Conservation (phyloP, 2,113 vertebrate genomes). For the Sinocyclocheilus grahami region DNA sequence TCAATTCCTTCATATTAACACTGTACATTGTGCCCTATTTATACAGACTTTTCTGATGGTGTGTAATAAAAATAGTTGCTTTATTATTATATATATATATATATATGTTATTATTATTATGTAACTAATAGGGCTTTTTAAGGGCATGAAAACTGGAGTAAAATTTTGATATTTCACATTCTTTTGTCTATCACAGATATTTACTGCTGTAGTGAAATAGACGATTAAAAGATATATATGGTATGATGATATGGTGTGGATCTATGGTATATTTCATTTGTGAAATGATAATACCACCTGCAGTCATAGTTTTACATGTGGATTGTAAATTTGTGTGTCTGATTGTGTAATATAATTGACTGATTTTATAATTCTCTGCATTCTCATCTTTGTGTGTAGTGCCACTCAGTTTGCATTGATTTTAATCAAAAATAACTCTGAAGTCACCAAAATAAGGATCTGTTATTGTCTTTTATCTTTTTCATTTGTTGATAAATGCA, state of each 20-base stretch:
- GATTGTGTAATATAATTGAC: not conserved
- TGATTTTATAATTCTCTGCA: not conserved
- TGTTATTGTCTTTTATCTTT: not conserved
- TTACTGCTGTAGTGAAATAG: constrained; percentile 20
- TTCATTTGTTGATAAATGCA: not conserved
- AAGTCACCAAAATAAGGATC: not conserved
- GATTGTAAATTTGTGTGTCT: not conserved
- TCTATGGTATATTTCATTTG: not conserved
- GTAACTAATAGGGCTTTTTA: constrained; percentile 51
- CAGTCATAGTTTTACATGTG: not conserved
- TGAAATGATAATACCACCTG: not conserved
- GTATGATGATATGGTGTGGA: not conserved
- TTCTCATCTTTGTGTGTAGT: not conserved
- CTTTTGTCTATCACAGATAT: constrained; percentile 25
- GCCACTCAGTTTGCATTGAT: not conserved
- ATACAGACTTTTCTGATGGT: not conserved
- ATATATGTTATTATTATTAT: no score
- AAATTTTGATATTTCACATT: constrained; percentile 9
- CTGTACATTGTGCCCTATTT: not conserved
- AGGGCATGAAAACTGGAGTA: constrained; percentile 38
- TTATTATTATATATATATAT: not conserved
- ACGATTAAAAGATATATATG: not conserved
- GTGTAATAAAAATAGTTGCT: not conserved
- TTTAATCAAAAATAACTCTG: not conserved
- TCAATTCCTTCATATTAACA: not conserved